phyloP scores from a whole-genome alignment of 1,140 invertebrate species.

The Nilaparvata lugens region DNA sequence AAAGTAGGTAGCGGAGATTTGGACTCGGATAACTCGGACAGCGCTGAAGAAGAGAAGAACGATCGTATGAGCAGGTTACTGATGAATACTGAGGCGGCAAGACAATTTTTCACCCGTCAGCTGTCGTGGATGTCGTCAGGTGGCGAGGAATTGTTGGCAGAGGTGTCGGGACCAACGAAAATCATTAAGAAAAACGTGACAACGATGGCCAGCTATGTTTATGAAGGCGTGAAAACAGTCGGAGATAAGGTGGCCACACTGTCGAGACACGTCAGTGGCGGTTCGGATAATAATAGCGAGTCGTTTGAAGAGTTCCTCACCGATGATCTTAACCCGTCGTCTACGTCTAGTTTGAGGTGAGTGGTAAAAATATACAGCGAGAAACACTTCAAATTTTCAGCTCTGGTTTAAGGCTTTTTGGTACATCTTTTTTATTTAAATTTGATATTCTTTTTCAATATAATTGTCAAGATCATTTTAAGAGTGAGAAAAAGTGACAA shows the following conservation, averaged over 20 bases:
- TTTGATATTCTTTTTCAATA: no score
- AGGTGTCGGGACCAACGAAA: conserved; percentile 53
- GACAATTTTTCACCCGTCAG: conserved; percentile 58
- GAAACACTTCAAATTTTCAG: no score
- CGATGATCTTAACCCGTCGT: conserved; percentile 36
- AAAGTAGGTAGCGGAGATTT: conserved; percentile 24
- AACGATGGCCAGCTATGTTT: conserved; percentile 62
- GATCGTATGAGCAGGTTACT: conserved; percentile 49
- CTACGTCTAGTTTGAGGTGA: conserved; percentile 34
- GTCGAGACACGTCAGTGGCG: conserved; percentile 61
- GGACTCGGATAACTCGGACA: conserved; percentile 35
- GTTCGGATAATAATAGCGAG: conserved; percentile 51
- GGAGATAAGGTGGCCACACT: conserved; percentile 62
- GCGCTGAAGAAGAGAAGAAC: conserved; percentile 41
- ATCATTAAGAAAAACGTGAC: conserved; percentile 62
- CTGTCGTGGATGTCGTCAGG: conserved; percentile 60
- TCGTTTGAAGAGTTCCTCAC: conserved; percentile 40
- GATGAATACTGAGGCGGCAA: conserved; percentile 58
- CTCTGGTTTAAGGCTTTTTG: no score
- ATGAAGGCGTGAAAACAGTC: conserved; percentile 62
- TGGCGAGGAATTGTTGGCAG: conserved; percentile 53
- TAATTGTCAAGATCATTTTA: no score
- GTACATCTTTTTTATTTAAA: no score
- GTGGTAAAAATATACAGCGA: no score
- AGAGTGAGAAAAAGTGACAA: no score